phyloP scores from a whole-genome alignment of 2,888 invertebrate genomes.

The Brachyopa scutellaris region DNA sequence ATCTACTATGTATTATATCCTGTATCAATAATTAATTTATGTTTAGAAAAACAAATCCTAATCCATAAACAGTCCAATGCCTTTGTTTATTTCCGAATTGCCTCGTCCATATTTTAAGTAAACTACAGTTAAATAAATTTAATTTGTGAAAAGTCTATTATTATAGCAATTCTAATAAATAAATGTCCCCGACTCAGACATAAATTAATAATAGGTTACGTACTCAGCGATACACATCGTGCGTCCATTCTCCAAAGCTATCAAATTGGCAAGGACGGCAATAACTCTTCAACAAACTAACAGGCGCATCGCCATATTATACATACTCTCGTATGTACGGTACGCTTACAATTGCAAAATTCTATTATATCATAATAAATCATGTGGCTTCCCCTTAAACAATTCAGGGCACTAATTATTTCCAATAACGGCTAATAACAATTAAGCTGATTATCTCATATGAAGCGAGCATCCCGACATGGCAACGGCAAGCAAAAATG shows the following conservation, averaged over 20 bases:
- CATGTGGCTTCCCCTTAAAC: slow-evolving; percentile 63
- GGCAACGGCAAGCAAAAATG: slow-evolving; percentile 25
- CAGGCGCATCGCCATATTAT: slow-evolving; percentile 19
- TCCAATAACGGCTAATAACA: slow-evolving; percentile 72
- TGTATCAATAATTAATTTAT: too few species aligned
- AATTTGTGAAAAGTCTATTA: slow-evolving; percentile 61
- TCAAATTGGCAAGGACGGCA: slow-evolving; percentile 46
- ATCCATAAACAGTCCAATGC: too few species aligned
- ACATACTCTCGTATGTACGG: background rate
- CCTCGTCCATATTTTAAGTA: slow-evolving; percentile 41
- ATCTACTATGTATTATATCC: too few species aligned
- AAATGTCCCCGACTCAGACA: slow-evolving; percentile 42
- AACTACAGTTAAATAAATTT: slow-evolving; percentile 47
- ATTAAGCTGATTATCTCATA: slow-evolving; percentile 68
- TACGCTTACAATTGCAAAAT: slow-evolving; percentile 51
- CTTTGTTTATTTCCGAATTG: slow-evolving; percentile 17
- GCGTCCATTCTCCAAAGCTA: slow-evolving; percentile 21
- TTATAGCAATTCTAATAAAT: slow-evolving; percentile 41
- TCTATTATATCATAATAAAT: slow-evolving; percentile 72
- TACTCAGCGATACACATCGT: slow-evolving; percentile 25
- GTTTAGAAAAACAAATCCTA: too few species aligned
- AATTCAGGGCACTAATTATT: slow-evolving; percentile 69
- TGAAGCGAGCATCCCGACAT: slow-evolving; percentile 28
- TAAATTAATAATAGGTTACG: slow-evolving; percentile 51
- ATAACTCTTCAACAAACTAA: slow-evolving; percentile 56